phyloP scores from a whole-genome alignment of 2,113 vertebrate species.

The Python bivittatus region DNA sequence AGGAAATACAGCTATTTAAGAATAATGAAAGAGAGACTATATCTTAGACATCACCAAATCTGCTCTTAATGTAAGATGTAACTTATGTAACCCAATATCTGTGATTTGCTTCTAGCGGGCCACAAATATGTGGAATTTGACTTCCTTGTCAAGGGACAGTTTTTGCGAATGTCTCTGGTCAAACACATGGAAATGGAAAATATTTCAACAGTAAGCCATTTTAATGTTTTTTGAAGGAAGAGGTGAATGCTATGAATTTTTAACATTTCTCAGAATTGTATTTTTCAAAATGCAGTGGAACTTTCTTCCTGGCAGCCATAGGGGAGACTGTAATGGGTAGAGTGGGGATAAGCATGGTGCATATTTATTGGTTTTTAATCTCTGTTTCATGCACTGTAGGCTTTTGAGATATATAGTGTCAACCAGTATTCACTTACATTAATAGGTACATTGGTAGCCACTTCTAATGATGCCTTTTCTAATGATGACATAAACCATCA shows the following conservation, averaged over 20 bases:
- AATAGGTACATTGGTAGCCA: not conserved
- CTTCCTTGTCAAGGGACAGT: slow-evolving; percentile 94
- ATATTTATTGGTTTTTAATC: not conserved
- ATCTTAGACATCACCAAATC: not conserved
- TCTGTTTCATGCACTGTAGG: not conserved
- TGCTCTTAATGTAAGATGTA: not conserved
- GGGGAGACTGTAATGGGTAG: not conserved
- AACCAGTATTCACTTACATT: not conserved
- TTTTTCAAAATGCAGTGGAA: not conserved
- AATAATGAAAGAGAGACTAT: not conserved
- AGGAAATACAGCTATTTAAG: not conserved
- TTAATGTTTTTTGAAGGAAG: not conserved
- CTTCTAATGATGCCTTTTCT: not conserved
- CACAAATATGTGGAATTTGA: slow-evolving; percentile 95
- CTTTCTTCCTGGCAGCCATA: not conserved
- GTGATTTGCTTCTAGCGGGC: slow-evolving; percentile 73
- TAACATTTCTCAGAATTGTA: not conserved
- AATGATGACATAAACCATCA: not conserved
- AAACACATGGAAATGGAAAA: slow-evolving; percentile 89
- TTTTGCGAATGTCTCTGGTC: slow-evolving; percentile 84
- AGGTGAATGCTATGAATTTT: not conserved
- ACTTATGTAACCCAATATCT: fast-evolving
- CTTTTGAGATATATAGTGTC: not conserved
- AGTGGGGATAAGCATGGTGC: not conserved
- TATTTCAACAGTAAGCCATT: slow-evolving; percentile 86